Evolutionary conservation across 1,140 invertebrate genomes (phyloP), one percentile per base, ranked within the genome.

Genomic region (Camponotus pennsylvanicus): DNA sequence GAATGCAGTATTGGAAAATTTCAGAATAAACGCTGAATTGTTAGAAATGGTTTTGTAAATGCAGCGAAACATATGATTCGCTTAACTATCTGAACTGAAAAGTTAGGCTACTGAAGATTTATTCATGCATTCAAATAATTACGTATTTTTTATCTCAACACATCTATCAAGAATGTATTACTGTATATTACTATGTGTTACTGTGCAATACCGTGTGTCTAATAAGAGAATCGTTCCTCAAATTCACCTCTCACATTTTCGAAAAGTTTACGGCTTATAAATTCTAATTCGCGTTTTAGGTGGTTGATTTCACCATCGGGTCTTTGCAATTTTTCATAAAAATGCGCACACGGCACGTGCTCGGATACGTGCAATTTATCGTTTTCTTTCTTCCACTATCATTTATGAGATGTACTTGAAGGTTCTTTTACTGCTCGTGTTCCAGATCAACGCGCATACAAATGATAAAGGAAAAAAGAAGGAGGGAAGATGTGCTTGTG

Each of bases 341-440:
- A 82, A 73, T 73, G 40, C 40, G 13, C 40, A 13, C 64, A 5
- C n/a, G 32, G 15, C 15, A 57, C 49, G 27, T 27, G 27, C 37
- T 32, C 34, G 79, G 79, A 73, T 82, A 61, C 55, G 18, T 61
- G 18, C 37, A 15, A 82, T 82, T 82, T 82, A 82, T 82, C 37
- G 79, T 42, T 9, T 27, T 27, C 42, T 55, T 40, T 71, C 27
- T 45, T 82, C 52, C 21, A 27, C 52, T 73, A 73, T 27, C 67
- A 57, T 55, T 73, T 73, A 73, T 61, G 55, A 40, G 55, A 61
- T 73, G 55, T 73, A 82, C 79, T 82, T 82, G 37, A 27, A 73
- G 69, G 79, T 82, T 82, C 67, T 82, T 82, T 73, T 73, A 61
- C 40, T 45, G 67, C 69, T 82, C 55, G 67, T 73, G 79, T 82